These are phyloP conservation scores for Eunapius fragilis DNA, from an alignment of 37 sponge, comb jelly and placozoan genomes.

Conservation along the genomic window DNA sequence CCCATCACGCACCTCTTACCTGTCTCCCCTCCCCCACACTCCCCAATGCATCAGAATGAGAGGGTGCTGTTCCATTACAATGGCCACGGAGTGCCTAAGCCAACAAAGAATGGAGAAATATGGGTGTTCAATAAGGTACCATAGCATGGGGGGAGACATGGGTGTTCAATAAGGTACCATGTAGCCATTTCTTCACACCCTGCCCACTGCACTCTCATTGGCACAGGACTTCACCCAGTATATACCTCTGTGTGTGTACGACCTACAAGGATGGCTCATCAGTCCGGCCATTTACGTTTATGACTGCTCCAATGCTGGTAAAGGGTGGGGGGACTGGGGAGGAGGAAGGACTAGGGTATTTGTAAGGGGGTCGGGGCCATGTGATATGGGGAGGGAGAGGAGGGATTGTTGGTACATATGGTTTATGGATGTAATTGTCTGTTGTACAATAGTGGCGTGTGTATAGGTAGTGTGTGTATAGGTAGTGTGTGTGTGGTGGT, in stretches of 20 bases:
- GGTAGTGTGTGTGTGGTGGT: no score
- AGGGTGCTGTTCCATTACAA: conserved; percentile 98
- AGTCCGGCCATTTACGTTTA: conserved; percentile 92
- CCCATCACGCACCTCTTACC: no score
- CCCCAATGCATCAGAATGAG: no score
- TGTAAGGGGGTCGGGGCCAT: no score
- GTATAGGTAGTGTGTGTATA: no score
- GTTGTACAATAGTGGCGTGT: no score
- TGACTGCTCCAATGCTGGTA: conserved; percentile 97
- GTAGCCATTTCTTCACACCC: background rate
- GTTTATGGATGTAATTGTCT: no score
- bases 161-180: background rate
- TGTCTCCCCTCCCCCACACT: no score
- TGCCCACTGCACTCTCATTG: background rate
- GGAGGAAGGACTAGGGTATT: no score
- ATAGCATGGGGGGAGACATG: conserved; percentile 19
- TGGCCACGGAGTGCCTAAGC: conserved; percentile 97
- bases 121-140: conserved; percentile 99
- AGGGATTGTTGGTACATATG: no score
- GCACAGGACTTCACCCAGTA: conserved; percentile 92
- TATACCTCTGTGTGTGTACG: conserved; percentile 94
- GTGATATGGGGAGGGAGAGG: no score
- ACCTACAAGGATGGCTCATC: conserved; percentile 91
- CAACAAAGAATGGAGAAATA: conserved; percentile 93
- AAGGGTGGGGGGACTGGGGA: background rate